Percentiles rank a stretch among this genome's conserved stretches.
These are phyloP conservation scores for Hipposideros larvatus DNA, from an alignment of 2,797 vertebrate genomes.

Conservation along the genomic window DNA sequence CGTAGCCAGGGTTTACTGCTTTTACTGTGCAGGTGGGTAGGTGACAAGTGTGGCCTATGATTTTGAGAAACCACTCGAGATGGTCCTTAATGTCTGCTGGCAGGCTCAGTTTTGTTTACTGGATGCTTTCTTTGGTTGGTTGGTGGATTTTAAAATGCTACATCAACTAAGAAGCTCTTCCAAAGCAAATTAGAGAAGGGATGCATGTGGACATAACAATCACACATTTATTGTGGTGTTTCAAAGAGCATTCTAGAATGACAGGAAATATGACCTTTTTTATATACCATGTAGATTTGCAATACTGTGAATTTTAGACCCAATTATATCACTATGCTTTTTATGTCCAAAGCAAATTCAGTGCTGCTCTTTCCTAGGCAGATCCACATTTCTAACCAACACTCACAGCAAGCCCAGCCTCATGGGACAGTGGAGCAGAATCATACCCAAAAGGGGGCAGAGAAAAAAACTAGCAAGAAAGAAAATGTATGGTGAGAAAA, in stretches of 20 bases:
- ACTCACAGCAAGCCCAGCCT: background rate
- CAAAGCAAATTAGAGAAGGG: slow-evolving; percentile 43
- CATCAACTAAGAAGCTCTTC: slow-evolving; percentile 40
- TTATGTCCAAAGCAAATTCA: background rate
- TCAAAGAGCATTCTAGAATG: slow-evolving; percentile 15
- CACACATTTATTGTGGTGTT: background rate
- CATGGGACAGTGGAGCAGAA: background rate
- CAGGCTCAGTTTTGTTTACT: background rate
- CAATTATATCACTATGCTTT: background rate
- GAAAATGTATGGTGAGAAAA: background rate
- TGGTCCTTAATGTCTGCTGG: background rate
- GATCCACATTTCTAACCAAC: background rate
- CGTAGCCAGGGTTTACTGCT: background rate
- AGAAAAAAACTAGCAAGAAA: background rate
- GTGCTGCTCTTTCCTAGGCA: background rate
- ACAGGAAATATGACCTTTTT: slow-evolving; percentile 28
- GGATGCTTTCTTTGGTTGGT: background rate
- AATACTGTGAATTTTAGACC: background rate
- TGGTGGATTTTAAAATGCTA: slow-evolving; percentile 29
- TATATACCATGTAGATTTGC: background rate
- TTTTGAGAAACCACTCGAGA: background rate
- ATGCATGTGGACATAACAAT: background rate
- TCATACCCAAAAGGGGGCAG: background rate
- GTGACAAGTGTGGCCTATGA: background rate
- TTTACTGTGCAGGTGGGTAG: slow-evolving; percentile 35